Base-by-base conservation (phyloP, 1,140 invertebrate species). In the Nephila pilipes region DNA sequence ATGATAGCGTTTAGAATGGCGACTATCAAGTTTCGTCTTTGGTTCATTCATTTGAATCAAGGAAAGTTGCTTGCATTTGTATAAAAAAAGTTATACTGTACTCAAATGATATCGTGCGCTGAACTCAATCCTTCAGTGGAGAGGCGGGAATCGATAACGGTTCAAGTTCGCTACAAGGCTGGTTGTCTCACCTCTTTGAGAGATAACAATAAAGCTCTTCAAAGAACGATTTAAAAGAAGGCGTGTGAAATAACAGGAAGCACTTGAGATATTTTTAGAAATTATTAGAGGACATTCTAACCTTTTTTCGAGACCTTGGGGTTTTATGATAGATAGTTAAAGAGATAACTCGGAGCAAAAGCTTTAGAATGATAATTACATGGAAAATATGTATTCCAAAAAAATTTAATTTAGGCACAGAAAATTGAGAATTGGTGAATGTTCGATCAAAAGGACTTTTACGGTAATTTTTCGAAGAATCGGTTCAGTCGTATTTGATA, bases 41-140 rank as follows among this genome's bases (percentile, higher is more conserved):
- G 38, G 79, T 38, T 46, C 79, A 22, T 80, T 80, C 54, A 83
- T 83, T 54, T 83, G 38, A 46, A 46, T 55, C 38, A 55, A n/a
- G 16, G 46, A 10, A 54, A 46, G 1, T 54, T n/a, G 54, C 80
- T 55, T 22, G 20, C 25, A 16, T 32, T 32, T 5, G 18, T 10
- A 29, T 32, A 18, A n/a, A 75, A 32, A 75, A 75, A 18, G 18
- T 60, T 14, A 6, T 36, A 32, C 18, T 32, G 69, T 29, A 75
- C 69, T 36, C n/a, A 29, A 75, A 36, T 75, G 79, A 46, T 80
- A 80, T 80, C 79, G 79, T 80, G 79, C 79, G 38, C 79, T 80
- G 79, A 80, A 80, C 79, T 38, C 79, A 25, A 22, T 22, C 32
- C 79, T 80, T 36, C 22, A 18, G 36, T 22, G 79, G 79, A 80